Conservation (phyloP, 2,888 invertebrate species). For the Macroteleia sp. region DNA sequence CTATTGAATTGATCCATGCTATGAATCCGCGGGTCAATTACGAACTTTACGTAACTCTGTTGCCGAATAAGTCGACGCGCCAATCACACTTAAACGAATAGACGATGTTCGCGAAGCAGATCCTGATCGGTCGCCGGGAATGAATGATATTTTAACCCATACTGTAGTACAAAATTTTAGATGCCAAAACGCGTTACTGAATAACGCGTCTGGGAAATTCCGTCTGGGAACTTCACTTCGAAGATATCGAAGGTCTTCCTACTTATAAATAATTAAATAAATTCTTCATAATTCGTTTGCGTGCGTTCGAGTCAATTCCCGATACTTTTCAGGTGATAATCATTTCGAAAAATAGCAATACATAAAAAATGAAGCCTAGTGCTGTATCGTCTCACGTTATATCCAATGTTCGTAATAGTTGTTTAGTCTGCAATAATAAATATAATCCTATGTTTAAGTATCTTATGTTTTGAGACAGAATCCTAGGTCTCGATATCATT, state of each 20-base stretch:
- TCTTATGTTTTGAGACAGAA: not conserved
- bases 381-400: not conserved
- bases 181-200: not conserved
- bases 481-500: not conserved
- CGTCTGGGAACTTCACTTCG: conserved; percentile 7
- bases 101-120: not conserved
- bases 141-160: not conserved
- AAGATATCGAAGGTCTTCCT: not conserved
- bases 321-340: not conserved
- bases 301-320: not conserved
- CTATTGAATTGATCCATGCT: not conserved
- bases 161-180: not conserved
- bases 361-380: not conserved
- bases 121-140: not conserved
- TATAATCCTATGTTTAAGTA: not conserved
- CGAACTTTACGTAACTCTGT: not conserved
- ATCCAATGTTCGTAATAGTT: not conserved
- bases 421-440: not conserved
- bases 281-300: not conserved
- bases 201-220: too few species aligned
- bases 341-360: not conserved
- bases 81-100: not conserved
- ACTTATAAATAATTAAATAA: not conserved
- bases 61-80: not conserved
- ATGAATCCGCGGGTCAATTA: not conserved